Evolutionary conservation across 2,888 invertebrate genomes (phyloP).

Genomic region (Apodemia mormo): DNA sequence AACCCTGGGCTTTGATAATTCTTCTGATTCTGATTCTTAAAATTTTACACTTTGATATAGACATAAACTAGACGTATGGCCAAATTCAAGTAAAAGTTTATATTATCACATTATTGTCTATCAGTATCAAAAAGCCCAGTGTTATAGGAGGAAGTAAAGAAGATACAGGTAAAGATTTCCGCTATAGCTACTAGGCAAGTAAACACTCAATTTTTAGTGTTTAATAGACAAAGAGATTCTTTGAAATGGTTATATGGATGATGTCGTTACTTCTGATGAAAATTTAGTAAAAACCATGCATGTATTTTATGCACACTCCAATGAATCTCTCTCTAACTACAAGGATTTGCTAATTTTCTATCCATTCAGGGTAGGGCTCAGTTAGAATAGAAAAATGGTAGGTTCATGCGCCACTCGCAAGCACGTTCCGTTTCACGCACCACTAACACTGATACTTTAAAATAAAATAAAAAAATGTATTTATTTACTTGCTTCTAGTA

Average conservation of each 20-base stretch:
- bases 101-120: neutral
- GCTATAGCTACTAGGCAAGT: conserved; percentile 82
- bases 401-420: conserved; percentile 67
- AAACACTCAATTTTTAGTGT: conserved; percentile 59
- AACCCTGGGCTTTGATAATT: conserved; percentile 54
- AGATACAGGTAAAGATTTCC: conserved; percentile 63
- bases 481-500: conserved; percentile 81
- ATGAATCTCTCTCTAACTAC: conserved; percentile 76
- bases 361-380: conserved; percentile 65
- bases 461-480: conserved; percentile 46
- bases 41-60: neutral
- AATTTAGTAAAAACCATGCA: conserved; percentile 33
- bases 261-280: conserved; percentile 25
- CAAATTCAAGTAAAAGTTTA: neutral
- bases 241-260: conserved; percentile 55
- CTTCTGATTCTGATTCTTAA: neutral
- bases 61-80: neutral
- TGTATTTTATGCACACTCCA: conserved; percentile 52
- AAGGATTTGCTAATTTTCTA: conserved; percentile 63
- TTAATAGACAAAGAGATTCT: conserved; percentile 61
- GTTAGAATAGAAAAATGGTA: conserved; percentile 45
- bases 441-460: conserved; percentile 64
- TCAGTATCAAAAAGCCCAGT: conserved; percentile 58
- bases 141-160: conserved; percentile 63
- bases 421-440: conserved; percentile 53